These are phyloP conservation scores for Carassius carassius DNA, from an alignment of 2,113 vertebrate species.

Conservation along the genomic window DNA sequence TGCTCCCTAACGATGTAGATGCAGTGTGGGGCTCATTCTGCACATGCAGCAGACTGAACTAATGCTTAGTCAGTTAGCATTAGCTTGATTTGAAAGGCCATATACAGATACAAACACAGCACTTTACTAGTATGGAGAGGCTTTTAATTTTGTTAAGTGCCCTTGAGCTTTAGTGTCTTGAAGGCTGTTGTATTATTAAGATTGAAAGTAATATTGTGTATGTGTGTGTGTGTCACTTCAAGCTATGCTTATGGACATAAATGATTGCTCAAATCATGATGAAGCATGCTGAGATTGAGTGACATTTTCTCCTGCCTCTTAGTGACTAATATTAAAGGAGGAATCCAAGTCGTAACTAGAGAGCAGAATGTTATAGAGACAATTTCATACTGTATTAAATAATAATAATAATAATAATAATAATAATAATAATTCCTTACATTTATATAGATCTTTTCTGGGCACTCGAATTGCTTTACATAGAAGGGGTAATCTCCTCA, in stretches of 20 bases:
- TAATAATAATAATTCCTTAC: no score
- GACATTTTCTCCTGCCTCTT: no score
- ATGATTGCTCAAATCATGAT: no score
- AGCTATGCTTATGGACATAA: background rate
- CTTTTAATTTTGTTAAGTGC: conserved; percentile 22
- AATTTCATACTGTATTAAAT: no score
- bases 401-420: no score
- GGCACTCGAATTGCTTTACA: no score
- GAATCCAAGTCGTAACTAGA: no score
- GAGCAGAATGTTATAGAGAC: no score
- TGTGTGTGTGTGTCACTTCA: background rate
- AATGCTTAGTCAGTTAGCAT: conserved; percentile 56
- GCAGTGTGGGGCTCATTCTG: conserved; percentile 18
- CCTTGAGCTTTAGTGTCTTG: conserved; percentile 10
- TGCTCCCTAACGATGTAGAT: background rate
- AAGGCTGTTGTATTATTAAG: conserved; percentile 2
- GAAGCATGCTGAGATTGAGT: no score
- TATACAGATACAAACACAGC: conserved; percentile 27
- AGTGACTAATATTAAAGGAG: no score
- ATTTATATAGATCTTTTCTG: no score
- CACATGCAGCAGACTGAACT: conserved; percentile 25
- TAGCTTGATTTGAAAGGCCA: conserved; percentile 50
- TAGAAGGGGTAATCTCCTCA: no score
- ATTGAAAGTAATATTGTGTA: background rate
- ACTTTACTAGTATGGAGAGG: conserved; percentile 22